Conservation (phyloP, 92 coral and sea anemone genomes). For the Chrysogorgia sp. region DNA sequence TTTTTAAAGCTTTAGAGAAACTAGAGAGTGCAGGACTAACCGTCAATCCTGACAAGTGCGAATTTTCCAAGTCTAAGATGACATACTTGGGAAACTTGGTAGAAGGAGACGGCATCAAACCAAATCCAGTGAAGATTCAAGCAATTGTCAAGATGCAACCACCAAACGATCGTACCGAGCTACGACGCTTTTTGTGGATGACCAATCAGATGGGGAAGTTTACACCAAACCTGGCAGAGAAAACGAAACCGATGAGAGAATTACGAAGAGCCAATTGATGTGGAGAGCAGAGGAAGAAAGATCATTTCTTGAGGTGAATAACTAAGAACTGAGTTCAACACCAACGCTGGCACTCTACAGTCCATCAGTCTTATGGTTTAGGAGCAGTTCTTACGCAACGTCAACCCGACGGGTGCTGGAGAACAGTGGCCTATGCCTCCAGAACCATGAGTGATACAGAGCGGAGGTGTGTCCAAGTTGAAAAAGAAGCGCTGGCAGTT, state of each 20-base stretch:
- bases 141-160: constrained; percentile 35
- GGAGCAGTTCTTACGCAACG: constrained; percentile 54
- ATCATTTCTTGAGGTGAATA: constrained; percentile 46
- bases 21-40: constrained; percentile 26
- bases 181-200: constrained; percentile 53
- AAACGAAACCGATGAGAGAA: constrained; percentile 54
- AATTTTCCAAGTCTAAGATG: constrained; percentile 23
- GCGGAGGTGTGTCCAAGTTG: constrained; percentile 56
- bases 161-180: constrained; percentile 37
- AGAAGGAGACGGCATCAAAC: constrained; percentile 27
- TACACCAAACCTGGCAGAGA: constrained; percentile 46
- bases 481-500: constrained; percentile 55
- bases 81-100: constrained; percentile 42
- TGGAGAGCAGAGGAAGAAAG: constrained; percentile 39
- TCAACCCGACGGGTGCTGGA: constrained; percentile 48
- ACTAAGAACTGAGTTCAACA: constrained; percentile 55
- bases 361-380: constrained; percentile 37
- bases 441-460: constrained; percentile 51
- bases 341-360: constrained; percentile 40
- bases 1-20: no score
- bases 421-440: constrained; percentile 54
- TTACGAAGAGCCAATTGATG: constrained; percentile 45
- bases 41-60: constrained; percentile 33
- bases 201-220: constrained; percentile 55
- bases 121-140: constrained; percentile 48